phyloP scores from a whole-genome alignment of 2,888 invertebrate genomes.

The Prenolepis imparis region DNA sequence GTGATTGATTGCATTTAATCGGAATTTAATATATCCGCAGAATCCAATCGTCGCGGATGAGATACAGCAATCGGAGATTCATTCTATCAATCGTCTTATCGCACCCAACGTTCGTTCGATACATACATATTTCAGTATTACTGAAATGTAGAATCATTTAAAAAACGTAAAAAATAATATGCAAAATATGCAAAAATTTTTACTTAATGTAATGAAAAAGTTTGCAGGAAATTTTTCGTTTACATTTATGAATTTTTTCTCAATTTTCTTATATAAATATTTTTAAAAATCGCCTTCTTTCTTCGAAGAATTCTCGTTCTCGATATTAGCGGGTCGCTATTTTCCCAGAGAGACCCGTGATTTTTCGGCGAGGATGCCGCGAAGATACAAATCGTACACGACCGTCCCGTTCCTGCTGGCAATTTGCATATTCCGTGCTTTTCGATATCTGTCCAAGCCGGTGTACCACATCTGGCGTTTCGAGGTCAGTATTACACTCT shows the following conservation, averaged over 20 bases:
- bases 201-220: not conserved
- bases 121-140: conserved; percentile 7
- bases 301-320: not conserved
- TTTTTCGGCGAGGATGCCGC: conserved; percentile 30
- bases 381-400: conserved; percentile 55
- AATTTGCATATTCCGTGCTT: conserved; percentile 71
- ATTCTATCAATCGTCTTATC: conserved; percentile 14
- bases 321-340: not conserved
- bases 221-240: not conserved
- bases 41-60: conserved; percentile 31
- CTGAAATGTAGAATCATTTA: not conserved
- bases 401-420: conserved; percentile 57
- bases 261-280: conserved; percentile 2
- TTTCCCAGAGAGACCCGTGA: conserved; percentile 4
- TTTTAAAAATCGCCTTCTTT: not conserved
- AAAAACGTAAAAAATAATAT: not conserved
- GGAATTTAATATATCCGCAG: conserved; percentile 54
- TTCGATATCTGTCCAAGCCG: conserved; percentile 68
- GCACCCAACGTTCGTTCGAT: not conserved
- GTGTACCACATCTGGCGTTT: conserved; percentile 67
- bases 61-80: conserved; percentile 15
- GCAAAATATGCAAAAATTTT: not conserved
- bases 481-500: conserved; percentile 70
- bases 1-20: conserved; percentile 61
- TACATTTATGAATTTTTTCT: not conserved